Base-by-base conservation (phyloP, 2,113 vertebrate species). In the Laticauda laticaudata region DNA sequence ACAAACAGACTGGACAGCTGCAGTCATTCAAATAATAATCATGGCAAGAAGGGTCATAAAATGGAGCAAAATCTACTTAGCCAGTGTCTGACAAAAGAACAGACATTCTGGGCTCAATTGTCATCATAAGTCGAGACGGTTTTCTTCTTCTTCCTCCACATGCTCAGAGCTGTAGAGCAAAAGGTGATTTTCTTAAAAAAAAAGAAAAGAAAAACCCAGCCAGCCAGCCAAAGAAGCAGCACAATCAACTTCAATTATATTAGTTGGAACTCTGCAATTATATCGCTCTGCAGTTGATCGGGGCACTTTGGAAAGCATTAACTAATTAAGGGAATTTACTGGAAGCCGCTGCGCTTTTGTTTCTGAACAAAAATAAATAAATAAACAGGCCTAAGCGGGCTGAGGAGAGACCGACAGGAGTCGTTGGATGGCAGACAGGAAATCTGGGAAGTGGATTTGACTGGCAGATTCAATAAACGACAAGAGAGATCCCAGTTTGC, bases 231-330 rank as follows among this genome's bases (percentile, higher is more conserved):
- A 94, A 95, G 94, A n/a, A 94, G 93, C 29, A 54, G 56, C 88
- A 94, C 94, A 95, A 96, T 97, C 94, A 93, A 94, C 89, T 94
- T 94, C 95, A 96, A 96, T 96, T 96, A 95, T 95, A 96, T 97
- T 96, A 96, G 94, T 94, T 94, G 75, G 95, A 93, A 93, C 0
- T 9, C 96, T 90, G 96, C 94, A 97, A 97, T 96, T 97, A 96
- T 81, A 93, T 91, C 59, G 88, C 94, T 95, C 96, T 96, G 96
- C 96, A 96, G 94, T 94, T 26, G 94, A 97, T 94, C 96, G 94
- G 95, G 95, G 95, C 95, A 95, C 95, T 97, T 97, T 95, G 87
- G 95, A 81, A 96, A 96, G 94, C 96, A 97, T 96, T 96, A 97
- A 97, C 95, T 96, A 95, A 97, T 97, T 97, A 95, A 95, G 95